Evolutionary conservation across 2,888 invertebrate species (phyloP).

Genomic region (Cecidostiba fungosa): DNA sequence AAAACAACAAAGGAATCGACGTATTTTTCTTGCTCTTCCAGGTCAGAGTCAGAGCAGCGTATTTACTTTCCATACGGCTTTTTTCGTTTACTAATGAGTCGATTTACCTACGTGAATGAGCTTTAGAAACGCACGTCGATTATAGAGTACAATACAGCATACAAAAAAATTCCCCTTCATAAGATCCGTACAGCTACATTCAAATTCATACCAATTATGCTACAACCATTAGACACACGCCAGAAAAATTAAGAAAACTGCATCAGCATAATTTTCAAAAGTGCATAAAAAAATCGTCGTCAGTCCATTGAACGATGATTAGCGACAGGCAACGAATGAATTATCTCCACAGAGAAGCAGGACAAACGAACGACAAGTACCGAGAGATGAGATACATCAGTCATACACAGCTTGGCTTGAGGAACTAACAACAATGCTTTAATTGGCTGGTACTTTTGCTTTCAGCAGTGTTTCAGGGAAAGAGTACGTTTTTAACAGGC

Average conservation of each 20-base stretch:
- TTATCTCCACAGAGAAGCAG: background rate
- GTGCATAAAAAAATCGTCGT: background rate
- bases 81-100: background rate
- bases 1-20: background rate
- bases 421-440: constrained; percentile 77
- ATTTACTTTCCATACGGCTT: background rate
- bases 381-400: background rate
- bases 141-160: background rate
- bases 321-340: background rate
- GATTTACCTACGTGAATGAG: background rate
- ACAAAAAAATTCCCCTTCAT: background rate
- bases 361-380: background rate
- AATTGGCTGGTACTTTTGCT: constrained; percentile 79
- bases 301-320: background rate
- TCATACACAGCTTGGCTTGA: constrained; percentile 76
- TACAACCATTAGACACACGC: no score
- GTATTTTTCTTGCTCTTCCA: background rate
- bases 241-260: background rate
- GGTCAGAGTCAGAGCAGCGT: background rate
- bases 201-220: background rate
- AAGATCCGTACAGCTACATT: background rate
- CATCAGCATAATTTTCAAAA: background rate
- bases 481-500: constrained; percentile 85
- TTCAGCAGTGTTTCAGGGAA: constrained; percentile 80
- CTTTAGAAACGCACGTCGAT: background rate